These are phyloP conservation scores for Coelopa pilipes DNA, from an alignment of 2,888 invertebrate genomes.

Conservation along the genomic window DNA sequence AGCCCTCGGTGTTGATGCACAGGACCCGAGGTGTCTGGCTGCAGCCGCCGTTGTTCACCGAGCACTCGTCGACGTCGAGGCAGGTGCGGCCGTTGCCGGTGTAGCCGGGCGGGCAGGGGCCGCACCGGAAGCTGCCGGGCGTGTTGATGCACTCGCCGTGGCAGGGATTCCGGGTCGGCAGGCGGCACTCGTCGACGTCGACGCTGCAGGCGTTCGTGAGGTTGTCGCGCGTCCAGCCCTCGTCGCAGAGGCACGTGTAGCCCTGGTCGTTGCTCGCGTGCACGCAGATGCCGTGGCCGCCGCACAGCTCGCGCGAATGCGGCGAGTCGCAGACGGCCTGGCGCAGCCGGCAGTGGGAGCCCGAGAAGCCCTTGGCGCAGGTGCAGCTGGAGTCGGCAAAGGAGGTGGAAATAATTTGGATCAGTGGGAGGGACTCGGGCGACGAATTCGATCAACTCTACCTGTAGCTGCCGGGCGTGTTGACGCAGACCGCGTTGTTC, in stretches of 20 bases:
- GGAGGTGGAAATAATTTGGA: neutral
- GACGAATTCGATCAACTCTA: no score
- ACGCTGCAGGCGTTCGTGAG: conserved; percentile 77
- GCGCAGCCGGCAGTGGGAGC: conserved; percentile 82
- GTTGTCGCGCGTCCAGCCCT: conserved; percentile 87
- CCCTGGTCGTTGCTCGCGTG: conserved; percentile 73
- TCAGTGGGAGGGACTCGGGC: no score
- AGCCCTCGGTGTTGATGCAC: conserved; percentile 92
- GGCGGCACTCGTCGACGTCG: conserved; percentile 90
- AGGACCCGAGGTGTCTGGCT: conserved; percentile 81
- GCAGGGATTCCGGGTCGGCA: conserved; percentile 76
- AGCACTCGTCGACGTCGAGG: conserved; percentile 89
- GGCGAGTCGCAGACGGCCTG: conserved; percentile 78
- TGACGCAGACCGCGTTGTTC: conserved; percentile 86
- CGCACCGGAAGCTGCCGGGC: conserved; percentile 90
- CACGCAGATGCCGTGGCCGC: conserved; percentile 88
- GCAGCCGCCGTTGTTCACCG: conserved; percentile 86
- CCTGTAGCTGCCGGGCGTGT: conserved; percentile 82
- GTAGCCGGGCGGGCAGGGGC: conserved; percentile 86
- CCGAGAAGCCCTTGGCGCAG: conserved; percentile 82
- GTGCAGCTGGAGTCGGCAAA: conserved; percentile 77
- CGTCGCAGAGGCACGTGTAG: conserved; percentile 82
- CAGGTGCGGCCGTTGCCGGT: conserved; percentile 90
- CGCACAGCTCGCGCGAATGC: conserved; percentile 81
- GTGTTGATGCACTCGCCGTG: conserved; percentile 87